These are phyloP conservation scores for Drosophila histrio DNA, from an alignment of 2,888 invertebrate genomes.

Conservation along the genomic window DNA sequence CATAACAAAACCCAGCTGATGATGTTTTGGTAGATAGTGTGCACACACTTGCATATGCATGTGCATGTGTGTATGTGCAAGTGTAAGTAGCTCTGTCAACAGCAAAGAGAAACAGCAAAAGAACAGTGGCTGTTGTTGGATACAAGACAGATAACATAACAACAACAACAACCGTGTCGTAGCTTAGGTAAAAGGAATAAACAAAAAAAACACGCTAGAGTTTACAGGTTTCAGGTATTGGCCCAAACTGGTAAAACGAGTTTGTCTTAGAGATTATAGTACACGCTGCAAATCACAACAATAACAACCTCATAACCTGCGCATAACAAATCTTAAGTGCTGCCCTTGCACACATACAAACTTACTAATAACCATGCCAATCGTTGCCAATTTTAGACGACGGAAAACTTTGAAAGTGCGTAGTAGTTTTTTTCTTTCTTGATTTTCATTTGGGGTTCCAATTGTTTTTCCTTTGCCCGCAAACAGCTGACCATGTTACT, in stretches of 20 bases:
- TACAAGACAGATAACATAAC: slow-evolving; percentile 23
- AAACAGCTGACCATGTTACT: slow-evolving; percentile 67
- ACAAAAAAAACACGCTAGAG: slow-evolving; percentile 27
- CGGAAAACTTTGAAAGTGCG: slow-evolving; percentile 44
- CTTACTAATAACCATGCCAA: slow-evolving; percentile 29
- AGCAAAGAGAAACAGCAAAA: slow-evolving; percentile 28
- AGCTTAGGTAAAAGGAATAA: slow-evolving; percentile 58
- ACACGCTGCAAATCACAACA: slow-evolving; percentile 56
- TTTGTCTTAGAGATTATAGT: slow-evolving; percentile 69
- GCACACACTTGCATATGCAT: background rate
- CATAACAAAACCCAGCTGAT: slow-evolving; percentile 76
- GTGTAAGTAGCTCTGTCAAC: slow-evolving; percentile 39
- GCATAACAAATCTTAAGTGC: slow-evolving; percentile 31
- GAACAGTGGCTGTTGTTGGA: slow-evolving; percentile 27
- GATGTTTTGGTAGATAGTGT: slow-evolving; percentile 74
- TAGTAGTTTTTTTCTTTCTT: slow-evolving; percentile 34
- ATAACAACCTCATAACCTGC: slow-evolving; percentile 63
- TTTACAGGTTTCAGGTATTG: slow-evolving; percentile 62
- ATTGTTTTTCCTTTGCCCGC: slow-evolving; percentile 17
- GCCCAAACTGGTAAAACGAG: slow-evolving; percentile 68
- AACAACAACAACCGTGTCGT: slow-evolving; percentile 38
- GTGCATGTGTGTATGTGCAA: background rate
- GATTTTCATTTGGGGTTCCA: slow-evolving; percentile 11
- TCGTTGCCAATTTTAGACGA: slow-evolving; percentile 21
- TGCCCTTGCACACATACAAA: slow-evolving; percentile 33